Evolutionary conservation across 1,140 invertebrate species (phyloP), one percentile per base, ranked within the genome.

Genomic region (Cheumatopsyche charites): DNA sequence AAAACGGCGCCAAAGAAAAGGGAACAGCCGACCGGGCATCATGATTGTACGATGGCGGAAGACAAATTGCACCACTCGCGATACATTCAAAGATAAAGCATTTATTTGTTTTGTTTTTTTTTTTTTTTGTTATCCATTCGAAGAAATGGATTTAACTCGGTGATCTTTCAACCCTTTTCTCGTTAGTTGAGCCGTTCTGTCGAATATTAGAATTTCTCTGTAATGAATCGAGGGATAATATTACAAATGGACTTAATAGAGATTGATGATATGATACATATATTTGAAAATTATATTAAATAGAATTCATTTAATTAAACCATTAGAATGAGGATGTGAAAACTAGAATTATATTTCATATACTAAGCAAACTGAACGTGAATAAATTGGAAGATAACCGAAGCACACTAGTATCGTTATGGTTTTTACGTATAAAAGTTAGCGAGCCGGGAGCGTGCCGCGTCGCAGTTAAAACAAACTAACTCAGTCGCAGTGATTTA

Each of bases 51-150:
- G 19, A 52, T 17, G 29, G 29, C 29, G 19, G 47, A 52, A 52
- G 47, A 52, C 19, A 52, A 52, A 52, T 52, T 52, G 47, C 19
- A 52, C n/a, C 19, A 52, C 9, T 47, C 19, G 15, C 19, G 47
- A 52, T 52, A 52, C 47, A 52, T 17, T 52, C 47, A 52, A 52
- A 36, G 29, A 36, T 36, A 36, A 36, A 36, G 29, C 29, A 36
- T 36, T 36, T 36, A 36, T 36, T 36, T 36, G 29, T 36, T 36
- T 36, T 36, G n/a, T n/a, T n/a, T 36, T 36, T 36, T 4, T 36
- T 36, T 36, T 3, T 36, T 36, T 36, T 36, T 36, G 3, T 36
- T 36, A 36, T 36, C 29, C 29, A 36, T 36, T 36, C 29, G 29
- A 36, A 9, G 29, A 36, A 36, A 36, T 9, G 29, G 29, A 36